Percentiles rank a stretch among this genome's conserved stretches.
These are phyloP conservation scores for Propithecus deckenii DNA, from an alignment of 2,797 vertebrate genomes.

Conservation along the genomic window DNA sequence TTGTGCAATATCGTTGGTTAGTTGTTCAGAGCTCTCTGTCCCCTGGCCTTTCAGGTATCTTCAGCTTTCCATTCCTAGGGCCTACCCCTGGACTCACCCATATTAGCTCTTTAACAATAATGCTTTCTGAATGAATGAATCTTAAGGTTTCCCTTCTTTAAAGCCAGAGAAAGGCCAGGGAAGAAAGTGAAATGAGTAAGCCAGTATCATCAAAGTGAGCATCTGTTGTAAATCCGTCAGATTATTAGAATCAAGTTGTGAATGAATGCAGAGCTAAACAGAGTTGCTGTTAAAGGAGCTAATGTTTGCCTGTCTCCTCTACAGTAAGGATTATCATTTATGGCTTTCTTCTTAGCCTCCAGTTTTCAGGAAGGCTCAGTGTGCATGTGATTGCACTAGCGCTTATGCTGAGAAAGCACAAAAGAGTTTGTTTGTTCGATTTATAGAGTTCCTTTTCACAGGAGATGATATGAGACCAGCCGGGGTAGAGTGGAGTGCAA, in stretches of 20 bases:
- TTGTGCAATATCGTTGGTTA: neutral
- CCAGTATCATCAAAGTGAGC: neutral
- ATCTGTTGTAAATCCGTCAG: neutral
- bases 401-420: neutral
- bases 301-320: neutral
- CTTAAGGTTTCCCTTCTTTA: neutral
- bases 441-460: neutral
- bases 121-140: neutral
- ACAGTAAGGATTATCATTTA: neutral
- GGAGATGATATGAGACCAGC: neutral
- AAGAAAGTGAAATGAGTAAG: neutral
- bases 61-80: neutral
- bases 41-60: neutral
- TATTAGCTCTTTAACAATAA: neutral
- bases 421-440: neutral
- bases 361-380: neutral
- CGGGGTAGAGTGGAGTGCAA: neutral
- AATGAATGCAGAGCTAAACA: neutral
- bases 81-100: neutral
- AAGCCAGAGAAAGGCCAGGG: neutral
- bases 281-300: neutral
- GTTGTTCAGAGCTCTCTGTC: neutral
- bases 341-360: neutral
- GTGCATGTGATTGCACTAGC: neutral
- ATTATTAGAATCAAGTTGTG: neutral